These are phyloP conservation scores for Gymnocypris eckloni DNA, from an alignment of 2,797 vertebrate species.

Conservation along the genomic window DNA sequence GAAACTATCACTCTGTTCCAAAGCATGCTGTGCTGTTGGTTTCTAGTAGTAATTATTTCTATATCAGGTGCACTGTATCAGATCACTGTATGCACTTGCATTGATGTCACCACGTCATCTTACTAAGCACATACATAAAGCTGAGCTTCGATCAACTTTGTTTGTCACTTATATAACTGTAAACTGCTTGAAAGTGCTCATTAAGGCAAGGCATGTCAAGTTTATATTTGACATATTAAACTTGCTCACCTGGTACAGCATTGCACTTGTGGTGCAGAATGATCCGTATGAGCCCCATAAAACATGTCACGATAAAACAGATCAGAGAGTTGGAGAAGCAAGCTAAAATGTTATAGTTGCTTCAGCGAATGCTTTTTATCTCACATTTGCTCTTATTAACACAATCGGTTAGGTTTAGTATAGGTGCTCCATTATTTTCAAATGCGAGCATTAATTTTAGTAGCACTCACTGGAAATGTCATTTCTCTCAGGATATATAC, in stretches of 20 bases:
- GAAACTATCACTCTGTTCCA: slow-evolving; percentile 24
- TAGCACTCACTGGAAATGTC: neutral
- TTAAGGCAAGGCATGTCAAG: neutral
- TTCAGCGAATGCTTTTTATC: neutral
- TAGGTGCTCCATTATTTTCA: neutral
- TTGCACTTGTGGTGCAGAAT: neutral
- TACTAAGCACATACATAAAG: neutral
- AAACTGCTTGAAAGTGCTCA: neutral
- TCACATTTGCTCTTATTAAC: neutral
- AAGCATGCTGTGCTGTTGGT: neutral
- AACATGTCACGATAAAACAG: neutral
- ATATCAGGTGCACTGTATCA: neutral
- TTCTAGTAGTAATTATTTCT: neutral
- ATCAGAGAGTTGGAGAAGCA: neutral
- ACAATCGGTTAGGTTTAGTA: neutral
- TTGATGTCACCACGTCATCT: neutral
- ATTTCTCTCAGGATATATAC: neutral
- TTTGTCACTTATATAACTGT: neutral
- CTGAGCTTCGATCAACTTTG: neutral
- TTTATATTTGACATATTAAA: neutral
- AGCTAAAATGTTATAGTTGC: neutral
- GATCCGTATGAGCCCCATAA: neutral
- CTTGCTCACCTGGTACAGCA: neutral
- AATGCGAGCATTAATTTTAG: neutral
- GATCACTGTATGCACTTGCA: neutral